Percentiles rank a stretch among this genome's conserved stretches.
Conservation (phyloP, 2,797 vertebrate species). For the Sorex maritimensis region DNA sequence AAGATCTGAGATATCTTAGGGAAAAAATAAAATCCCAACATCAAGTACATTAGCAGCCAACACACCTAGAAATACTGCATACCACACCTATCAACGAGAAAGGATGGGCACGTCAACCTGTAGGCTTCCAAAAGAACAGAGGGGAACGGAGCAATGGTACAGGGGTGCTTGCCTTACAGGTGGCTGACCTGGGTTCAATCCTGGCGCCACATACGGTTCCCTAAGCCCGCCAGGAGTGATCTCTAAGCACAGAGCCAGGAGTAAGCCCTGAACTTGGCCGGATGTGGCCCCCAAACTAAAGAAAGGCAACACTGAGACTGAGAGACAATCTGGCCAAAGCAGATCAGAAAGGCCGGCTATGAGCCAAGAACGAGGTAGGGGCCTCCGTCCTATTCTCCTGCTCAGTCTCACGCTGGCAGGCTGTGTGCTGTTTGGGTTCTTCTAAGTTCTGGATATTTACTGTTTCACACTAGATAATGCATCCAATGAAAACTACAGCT, state of each 20-base stretch:
- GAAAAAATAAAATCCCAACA: neutral
- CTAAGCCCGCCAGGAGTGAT: no score
- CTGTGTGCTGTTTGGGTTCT: neutral
- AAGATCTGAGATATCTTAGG: neutral
- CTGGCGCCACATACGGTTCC: no score
- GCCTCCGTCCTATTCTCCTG: neutral
- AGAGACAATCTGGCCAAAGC: neutral
- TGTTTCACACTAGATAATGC: neutral
- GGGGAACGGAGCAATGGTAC: no score
- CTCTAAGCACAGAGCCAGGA: no score
- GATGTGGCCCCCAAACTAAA: no score
- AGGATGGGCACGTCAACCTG: neutral
- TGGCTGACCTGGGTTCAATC: no score
- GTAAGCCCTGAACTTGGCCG: no score
- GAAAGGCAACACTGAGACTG: neutral
- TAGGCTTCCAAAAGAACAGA: neutral
- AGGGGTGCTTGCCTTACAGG: no score
- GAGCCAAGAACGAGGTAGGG: neutral
- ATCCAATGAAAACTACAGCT: neutral
- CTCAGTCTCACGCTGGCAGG: neutral
- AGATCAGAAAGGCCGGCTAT: accelerated
- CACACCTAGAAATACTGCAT: neutral
- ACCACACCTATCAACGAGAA: neutral
- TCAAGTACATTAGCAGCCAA: neutral
- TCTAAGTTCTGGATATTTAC: neutral